Base-by-base conservation (phyloP, 2,888 invertebrate species). In the Yponomeuta plumbellus region DNA sequence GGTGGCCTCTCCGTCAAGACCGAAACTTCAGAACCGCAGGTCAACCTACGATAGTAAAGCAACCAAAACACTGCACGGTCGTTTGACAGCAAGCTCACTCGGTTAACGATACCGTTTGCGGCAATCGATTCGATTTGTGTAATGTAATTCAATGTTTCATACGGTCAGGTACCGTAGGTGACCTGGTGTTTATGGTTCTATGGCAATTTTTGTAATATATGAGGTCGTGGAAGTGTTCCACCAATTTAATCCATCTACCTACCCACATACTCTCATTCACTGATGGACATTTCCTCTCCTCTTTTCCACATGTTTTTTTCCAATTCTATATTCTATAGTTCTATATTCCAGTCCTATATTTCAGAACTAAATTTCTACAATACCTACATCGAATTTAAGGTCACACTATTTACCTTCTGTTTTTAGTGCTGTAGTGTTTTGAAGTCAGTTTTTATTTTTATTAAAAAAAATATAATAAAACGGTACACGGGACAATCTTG, bases 81-180 rank as follows among this genome's bases (percentile, higher is more conserved):
- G 23, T 59, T 59, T 59, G 23, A 23, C 59, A 52, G 44, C 17
- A 17, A 52, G 59, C 22, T 11, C 59, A 13, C 13, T 22, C 59
- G 23, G 22, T 21, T 22, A 21, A 22, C 13, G 23, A 21, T 22
- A 59, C 21, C 22, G 59, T 22, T 22, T 22, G 22, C 21, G 59
- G 21, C 11, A 59, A 59, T 59, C 59, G 59, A 59, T 59, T 59
- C 22, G 59, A 22, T 59, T 13, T 13, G 22, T 22, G 59, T 23
- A 22, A 59, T 59, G 21, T 23, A 59, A 59, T 59, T 59, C 22
- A 59, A 59, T 59, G 22, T 22, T 59, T 59, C 23, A 22, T 59
- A 21, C 59, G 59, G 22, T 59, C 21, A 21, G n/a, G 59, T 23
- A 59, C 59, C 44, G 44, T 52, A 52, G 44, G 17, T 52, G 44